These are phyloP conservation scores for Mesitornis unicolor DNA, from an alignment of 2,113 vertebrate species.

Conservation along the genomic window DNA sequence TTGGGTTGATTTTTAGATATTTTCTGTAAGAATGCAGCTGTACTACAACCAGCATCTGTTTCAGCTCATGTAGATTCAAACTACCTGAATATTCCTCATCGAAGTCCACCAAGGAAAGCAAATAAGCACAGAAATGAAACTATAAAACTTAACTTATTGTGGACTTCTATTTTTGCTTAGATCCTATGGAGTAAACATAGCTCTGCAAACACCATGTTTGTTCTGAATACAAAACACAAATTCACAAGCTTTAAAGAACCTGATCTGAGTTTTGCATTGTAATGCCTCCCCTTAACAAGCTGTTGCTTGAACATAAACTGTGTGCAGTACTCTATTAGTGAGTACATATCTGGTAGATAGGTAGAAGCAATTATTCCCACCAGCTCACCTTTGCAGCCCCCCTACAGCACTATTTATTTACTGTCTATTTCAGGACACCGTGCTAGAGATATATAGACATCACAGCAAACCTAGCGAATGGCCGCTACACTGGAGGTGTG, in stretches of 20 bases:
- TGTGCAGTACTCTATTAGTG: accelerated
- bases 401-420: background rate
- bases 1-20: background rate
- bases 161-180: background rate
- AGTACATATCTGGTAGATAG: background rate
- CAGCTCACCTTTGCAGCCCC: background rate
- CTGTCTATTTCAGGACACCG: background rate
- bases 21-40: background rate
- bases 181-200: background rate
- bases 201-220: background rate
- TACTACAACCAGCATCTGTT: background rate
- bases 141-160: background rate
- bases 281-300: background rate
- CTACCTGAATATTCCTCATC: background rate
- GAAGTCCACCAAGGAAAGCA: background rate
- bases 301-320: background rate
- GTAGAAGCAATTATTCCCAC: accelerated
- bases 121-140: background rate
- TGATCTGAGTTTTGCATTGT: background rate
- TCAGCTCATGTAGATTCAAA: background rate
- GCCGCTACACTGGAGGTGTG: accelerated
- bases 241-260: background rate
- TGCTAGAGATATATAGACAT: background rate
- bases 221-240: background rate
- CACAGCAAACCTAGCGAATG: accelerated